Conservation (phyloP, 30 jellyfish, hydroid and myxozoan genomes). For the Aurelia aurita region DNA sequence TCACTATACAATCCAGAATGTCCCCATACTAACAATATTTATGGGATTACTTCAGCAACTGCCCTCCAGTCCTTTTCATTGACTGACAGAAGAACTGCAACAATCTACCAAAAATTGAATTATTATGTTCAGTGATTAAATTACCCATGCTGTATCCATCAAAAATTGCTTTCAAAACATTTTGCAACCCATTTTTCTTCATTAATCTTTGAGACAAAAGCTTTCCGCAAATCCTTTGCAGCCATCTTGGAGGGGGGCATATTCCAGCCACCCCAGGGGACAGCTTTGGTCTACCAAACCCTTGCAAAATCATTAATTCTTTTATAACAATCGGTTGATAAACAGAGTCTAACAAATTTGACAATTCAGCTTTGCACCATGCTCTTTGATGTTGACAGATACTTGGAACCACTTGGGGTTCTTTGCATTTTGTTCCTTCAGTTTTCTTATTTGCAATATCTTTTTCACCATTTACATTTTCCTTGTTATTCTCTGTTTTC, state of each 20-base stretch:
- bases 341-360: slow-evolving; percentile 10
- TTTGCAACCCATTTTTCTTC: slow-evolving; percentile 74
- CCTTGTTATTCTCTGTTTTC: not conserved
- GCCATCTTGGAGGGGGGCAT: slow-evolving; percentile 29
- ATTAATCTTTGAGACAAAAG: slow-evolving; percentile 65
- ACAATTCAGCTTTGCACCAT: slow-evolving; percentile 72
- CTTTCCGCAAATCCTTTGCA: slow-evolving; percentile 60
- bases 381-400: slow-evolving; percentile 73
- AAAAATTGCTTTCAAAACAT: slow-evolving; percentile 65
- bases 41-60: no score
- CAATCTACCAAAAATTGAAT: no score
- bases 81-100: no score
- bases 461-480: not conserved
- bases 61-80: no score
- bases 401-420: not conserved
- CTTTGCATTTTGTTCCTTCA: not conserved
- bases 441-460: no score
- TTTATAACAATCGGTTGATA: slow-evolving; percentile 78
- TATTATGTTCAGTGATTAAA: not conserved
- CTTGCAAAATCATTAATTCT: slow-evolving; percentile 77
- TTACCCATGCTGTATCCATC: slow-evolving; percentile 72
- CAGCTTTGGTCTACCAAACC: slow-evolving; percentile 1
- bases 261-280: not conserved
- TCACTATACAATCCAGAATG: no score
- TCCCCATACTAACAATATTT: no score